Conservation (phyloP, 2,888 invertebrate species). For the Scotopteryx bipunctaria region DNA sequence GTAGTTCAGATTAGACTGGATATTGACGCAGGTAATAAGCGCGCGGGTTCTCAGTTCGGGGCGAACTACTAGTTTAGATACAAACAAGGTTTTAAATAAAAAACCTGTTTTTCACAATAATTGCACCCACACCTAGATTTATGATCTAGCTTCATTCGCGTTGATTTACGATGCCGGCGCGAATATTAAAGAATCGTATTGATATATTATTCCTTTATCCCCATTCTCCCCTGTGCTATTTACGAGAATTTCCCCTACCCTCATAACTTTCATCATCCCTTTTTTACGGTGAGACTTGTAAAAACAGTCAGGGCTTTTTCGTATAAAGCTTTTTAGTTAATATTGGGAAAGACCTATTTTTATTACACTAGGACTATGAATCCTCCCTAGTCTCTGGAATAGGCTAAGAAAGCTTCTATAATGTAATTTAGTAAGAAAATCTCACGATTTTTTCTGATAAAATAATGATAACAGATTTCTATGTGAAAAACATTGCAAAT, state of each 20-base stretch:
- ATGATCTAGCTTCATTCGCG: constrained; percentile 74
- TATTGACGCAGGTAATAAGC: too few relatives aligned
- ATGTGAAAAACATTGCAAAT: too few relatives aligned
- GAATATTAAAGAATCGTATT: constrained; percentile 83
- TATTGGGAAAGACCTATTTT: constrained; percentile 48
- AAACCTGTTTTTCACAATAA: constrained; percentile 40
- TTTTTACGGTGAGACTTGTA: constrained; percentile 76
- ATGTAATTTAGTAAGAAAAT: too few relatives aligned
- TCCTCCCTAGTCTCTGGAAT: not conserved
- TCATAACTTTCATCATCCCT: constrained; percentile 78
- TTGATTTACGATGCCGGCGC: constrained; percentile 78
- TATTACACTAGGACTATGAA: constrained; percentile 19
- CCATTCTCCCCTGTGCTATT: constrained; percentile 78
- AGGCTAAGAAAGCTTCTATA: too few relatives aligned
- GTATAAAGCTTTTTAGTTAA: constrained; percentile 59
- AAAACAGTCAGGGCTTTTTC: constrained; percentile 63
- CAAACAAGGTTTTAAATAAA: not conserved
- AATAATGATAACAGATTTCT: too few relatives aligned
- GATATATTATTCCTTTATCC: constrained; percentile 83
- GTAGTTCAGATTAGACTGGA: too few relatives aligned
- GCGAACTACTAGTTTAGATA: too few relatives aligned
- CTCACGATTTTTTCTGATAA: too few relatives aligned
- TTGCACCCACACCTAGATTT: constrained; percentile 66
- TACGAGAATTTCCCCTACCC: constrained; percentile 77
- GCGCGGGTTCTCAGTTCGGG: too few relatives aligned